These are phyloP conservation scores for Ceuthmochares aereus DNA, from an alignment of 2,113 vertebrate species.

Conservation along the genomic window DNA sequence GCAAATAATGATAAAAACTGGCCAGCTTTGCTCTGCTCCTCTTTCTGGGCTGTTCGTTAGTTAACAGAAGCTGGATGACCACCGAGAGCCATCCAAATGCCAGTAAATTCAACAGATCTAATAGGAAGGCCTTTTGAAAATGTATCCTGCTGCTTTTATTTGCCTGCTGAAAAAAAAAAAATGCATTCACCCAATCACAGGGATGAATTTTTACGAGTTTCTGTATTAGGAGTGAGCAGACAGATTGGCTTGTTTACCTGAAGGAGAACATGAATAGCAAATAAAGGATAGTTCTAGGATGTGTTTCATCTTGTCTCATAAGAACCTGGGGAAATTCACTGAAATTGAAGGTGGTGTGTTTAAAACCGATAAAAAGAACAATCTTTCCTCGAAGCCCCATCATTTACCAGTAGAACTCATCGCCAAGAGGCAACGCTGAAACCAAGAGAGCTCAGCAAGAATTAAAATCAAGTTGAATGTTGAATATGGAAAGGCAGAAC, in stretches of 20 bases:
- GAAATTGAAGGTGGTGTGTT: constrained; percentile 50
- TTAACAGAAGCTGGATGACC: background rate
- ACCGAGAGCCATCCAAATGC: background rate
- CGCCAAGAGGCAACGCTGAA: constrained; percentile 13
- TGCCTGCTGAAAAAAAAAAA: background rate
- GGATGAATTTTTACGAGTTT: constrained; percentile 43
- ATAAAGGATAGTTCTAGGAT: constrained; percentile 42
- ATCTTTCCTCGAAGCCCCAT: constrained; percentile 43
- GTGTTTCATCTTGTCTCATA: constrained; percentile 24
- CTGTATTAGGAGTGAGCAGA: constrained; percentile 2
- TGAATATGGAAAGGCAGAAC: constrained; percentile 5
- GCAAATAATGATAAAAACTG: background rate
- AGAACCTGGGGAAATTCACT: constrained; percentile 46
- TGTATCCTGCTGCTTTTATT: background rate
- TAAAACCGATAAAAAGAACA: constrained; percentile 42
- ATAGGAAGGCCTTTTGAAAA: background rate
- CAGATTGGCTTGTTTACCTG: constrained; percentile 53
- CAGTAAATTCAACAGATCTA: background rate
- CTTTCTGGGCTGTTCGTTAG: background rate
- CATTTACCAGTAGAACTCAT: background rate
- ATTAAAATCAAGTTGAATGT: constrained; percentile 3
- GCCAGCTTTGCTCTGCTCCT: background rate
- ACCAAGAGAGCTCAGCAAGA: constrained; percentile 59
- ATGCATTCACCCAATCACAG: background rate
- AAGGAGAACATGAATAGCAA: constrained; percentile 44